Evolutionary conservation across 1,140 invertebrate species (phyloP), one percentile per base, ranked within the genome.

Genomic region (Thaumatotibia leucotreta): DNA sequence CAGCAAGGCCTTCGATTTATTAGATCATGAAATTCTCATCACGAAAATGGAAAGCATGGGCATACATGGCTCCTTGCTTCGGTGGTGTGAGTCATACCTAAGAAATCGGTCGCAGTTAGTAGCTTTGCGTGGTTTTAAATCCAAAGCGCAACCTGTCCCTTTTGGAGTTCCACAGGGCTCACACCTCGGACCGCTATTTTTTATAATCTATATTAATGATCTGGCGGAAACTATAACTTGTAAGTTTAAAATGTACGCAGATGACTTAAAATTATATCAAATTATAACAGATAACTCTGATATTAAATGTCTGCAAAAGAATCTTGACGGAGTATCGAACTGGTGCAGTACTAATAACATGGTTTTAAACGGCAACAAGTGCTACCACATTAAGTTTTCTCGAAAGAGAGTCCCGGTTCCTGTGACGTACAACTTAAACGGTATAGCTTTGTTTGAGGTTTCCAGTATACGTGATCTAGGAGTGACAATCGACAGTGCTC

Each of bases 181-280:
- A n/a, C 24, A 31, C 24, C 14, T 61, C 2, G 58, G 58, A 10
- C 58, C 58, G 0, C 66, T 77, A 9, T 65, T 77, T 20, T 77
- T 79, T 23, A 3, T 61, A 6, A 61, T 29, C 9, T 61, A 14
- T 61, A 61, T 61, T 17, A 61, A 61, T 14, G 58, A 61, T 17
- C 58, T 61, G 2, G 49, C 49, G 14, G 20, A 22, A 22, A 8
- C 6, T 14, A 20, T 52, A 8, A 1, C 5, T 1, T 52, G 17
- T 5, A 24, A 52, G 17, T 52, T 52, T 22, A 52, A 52, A 22
- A 20, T 52, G 23, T 52, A 52, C 14, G 49, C 49, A 14, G 49
- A 52, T 22, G 49, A 52, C 23, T 14, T 52, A 17, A 52, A 61
- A 17, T 2, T 52, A 20, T 52, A 52, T 52, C 49, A 24, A 20